Evolutionary conservation across 1,140 invertebrate genomes (phyloP), one percentile per base, ranked within the genome.

Genomic region (Ceratosolen fusciceps): DNA sequence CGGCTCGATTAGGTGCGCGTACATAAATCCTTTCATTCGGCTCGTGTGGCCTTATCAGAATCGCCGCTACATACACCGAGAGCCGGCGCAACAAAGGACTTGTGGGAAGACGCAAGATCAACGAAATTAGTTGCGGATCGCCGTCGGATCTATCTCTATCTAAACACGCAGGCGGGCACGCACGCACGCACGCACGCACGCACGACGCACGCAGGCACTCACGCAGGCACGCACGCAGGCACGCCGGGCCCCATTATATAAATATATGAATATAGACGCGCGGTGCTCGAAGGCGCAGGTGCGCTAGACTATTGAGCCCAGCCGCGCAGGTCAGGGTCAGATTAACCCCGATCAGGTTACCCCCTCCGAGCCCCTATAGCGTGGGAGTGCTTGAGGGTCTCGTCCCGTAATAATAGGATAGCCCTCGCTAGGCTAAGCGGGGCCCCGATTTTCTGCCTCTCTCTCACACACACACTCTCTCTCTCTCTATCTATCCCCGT

Each of bases 341-440:
- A 89, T 90, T 89, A 89, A 90, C 87, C 88, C 88, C 86, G 88
- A 89, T 88, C 88, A 87, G 84, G 87, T 90, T 89, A 88, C 89
- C 85, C 84, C 84, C 80, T 85, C 76, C 43, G 72, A 47, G 21
- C 58, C 65, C 26, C 49, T 58, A 19, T 12, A 71, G 88, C 89
- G 89, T 90, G 89, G 89, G 89, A 90, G 89, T 89, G 88, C 83
- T 87, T 84, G 82, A 75, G 73, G 78, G 29, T 68, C 72, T 21
- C 49, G 26, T 71, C n/a, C 82, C 81, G 77, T 87, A 89, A 90
- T 89, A 89, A 89, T 88, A 89, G 88, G 87, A 89, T 87, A 87
- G 76, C 74, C 49, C 68, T 76, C 29, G 43, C 71, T 80, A 58
- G 75, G 21, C 74, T 60, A 37, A 72, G 21, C n/a, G 54, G 39